Evolutionary conservation across 92 coral and sea anemone species (phyloP).

Genomic region (Pocillopora grandis): DNA sequence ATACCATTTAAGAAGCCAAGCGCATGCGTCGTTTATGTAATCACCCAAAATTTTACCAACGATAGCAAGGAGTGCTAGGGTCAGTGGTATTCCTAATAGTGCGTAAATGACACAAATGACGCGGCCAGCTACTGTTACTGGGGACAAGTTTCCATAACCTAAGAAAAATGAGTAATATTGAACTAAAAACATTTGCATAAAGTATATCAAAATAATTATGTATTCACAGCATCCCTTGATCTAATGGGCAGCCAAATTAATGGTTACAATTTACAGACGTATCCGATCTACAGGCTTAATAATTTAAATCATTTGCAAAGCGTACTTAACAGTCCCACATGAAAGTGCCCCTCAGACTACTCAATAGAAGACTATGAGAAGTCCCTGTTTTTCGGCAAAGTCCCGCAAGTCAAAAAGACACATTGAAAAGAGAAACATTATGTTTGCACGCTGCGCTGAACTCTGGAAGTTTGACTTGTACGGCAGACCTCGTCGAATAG

Average conservation of each 20-base stretch:
- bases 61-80: constrained; percentile 81
- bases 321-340: background rate
- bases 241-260: background rate
- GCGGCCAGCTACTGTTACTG: constrained; percentile 74
- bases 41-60: constrained; percentile 93
- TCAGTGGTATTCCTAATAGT: constrained; percentile 85
- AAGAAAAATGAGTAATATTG: background rate
- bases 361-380: background rate
- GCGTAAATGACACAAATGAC: constrained; percentile 77
- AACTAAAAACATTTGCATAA: background rate
- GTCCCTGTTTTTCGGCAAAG: no score
- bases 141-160: constrained; percentile 84
- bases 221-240: no score
- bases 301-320: background rate
- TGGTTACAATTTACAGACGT: background rate
- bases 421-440: no score
- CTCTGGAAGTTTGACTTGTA: no score
- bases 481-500: no score
- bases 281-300: background rate
- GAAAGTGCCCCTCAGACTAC: background rate
- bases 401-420: no score
- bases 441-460: no score
- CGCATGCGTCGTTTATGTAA: constrained; percentile 78
- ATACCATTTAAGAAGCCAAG: constrained; percentile 71
- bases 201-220: no score